Base-by-base conservation (phyloP, 2,113 vertebrate genomes). In the Phrynocephalus versicolor region DNA sequence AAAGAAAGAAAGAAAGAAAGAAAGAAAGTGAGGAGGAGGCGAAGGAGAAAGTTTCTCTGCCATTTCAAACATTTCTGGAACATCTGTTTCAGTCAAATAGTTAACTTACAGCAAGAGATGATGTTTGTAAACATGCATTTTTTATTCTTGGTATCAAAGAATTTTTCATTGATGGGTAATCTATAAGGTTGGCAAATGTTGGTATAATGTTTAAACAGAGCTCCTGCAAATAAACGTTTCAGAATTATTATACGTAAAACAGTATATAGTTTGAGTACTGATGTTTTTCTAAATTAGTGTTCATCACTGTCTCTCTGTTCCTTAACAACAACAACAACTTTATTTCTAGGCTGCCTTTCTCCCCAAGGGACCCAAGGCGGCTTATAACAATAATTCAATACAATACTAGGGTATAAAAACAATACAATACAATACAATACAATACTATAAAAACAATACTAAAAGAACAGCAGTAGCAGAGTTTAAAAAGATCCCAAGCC, bases 151-250 rank as follows among this genome's bases (percentile, higher is more conserved):
- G 99, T 94, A 99, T 99, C 91, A 99, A 97, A 71, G 99, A 96
- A 92, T 99, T 99, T 97, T 99, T 99, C 98, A 99, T 99, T 87
- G 99, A 99, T 14, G 99, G 98, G 87, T 99, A 99, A 88, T 99
- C 98, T 88, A 99, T 99, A 93, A 99, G 96, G 96, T 99, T 99
- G 94, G 98, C 98, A 94, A 99, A 99, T 0, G 98, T 98, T 30
- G 99, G 99, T 93, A 99, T 99, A 96, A 99, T 99, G 94, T 99
- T 99, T 90, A 99, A 94, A 91, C 98, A 99, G 90, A 99, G 96
- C 90, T 99, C 99, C 98, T 99, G 95, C 67, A 90, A 95, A 92
- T 84, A 90, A 92, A 92, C 23, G 76, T 58, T 35, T 2, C 2
- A 27, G 1, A 1, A 1, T 74, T 27, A 55, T 80, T 19, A 64